Conservation (phyloP, 2,888 invertebrate species). For the Venusia cambrica region DNA sequence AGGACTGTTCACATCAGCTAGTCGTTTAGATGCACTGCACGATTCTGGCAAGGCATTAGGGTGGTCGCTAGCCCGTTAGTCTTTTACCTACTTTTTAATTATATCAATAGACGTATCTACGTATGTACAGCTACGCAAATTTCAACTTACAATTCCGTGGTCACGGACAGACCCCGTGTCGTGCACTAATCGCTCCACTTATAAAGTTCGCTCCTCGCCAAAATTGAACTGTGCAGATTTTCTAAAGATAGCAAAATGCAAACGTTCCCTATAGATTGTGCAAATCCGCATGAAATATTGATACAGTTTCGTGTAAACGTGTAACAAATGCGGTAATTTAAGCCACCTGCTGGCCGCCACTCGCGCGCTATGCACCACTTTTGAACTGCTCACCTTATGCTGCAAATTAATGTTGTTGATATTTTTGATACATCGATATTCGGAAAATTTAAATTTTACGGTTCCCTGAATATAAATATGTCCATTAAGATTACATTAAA, state of each 20-base stretch:
- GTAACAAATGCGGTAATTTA: constrained; percentile 81
- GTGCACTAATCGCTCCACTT: too few species aligned
- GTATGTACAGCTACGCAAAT: too few species aligned
- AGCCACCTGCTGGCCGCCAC: constrained; percentile 71
- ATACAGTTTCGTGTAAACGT: constrained; percentile 81
- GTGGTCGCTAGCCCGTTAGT: too few species aligned
- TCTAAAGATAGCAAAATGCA: constrained; percentile 70
- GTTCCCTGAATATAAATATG: too few species aligned
- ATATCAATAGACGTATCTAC: too few species aligned
- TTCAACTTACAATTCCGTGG: too few species aligned
- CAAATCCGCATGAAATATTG: constrained; percentile 81
- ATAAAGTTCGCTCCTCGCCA: constrained; percentile 2
- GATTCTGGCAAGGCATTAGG: too few species aligned
- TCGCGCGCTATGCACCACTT: constrained; percentile 64
- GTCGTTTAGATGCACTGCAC: too few species aligned
- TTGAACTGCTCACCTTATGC: constrained; percentile 63
- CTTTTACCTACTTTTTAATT: too few species aligned
- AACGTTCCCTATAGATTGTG: constrained; percentile 69
- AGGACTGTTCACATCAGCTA: constrained; percentile 1
- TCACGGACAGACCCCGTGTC: too few species aligned
- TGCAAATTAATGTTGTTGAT: constrained; percentile 45
- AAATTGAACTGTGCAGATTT: constrained; percentile 29
- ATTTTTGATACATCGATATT: constrained; percentile 37
- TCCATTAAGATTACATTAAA: too few species aligned
- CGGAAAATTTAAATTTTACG: neutral